These are phyloP conservation scores for Kryptopterus vitreolus DNA, from an alignment of 2,797 vertebrate genomes.

Conservation along the genomic window DNA sequence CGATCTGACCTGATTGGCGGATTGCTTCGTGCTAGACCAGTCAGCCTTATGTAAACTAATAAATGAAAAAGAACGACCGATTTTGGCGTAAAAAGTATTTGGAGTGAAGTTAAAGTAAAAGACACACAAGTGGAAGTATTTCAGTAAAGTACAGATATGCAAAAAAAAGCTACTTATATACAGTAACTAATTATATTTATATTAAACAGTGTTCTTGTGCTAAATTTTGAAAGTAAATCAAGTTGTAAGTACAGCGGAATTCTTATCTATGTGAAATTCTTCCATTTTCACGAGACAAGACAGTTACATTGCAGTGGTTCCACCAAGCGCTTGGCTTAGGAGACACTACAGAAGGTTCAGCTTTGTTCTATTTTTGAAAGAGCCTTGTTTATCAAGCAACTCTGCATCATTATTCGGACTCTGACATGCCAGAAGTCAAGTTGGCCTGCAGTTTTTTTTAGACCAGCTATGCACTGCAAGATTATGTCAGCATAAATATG, in stretches of 20 bases:
- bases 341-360: background rate
- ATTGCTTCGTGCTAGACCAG: no score
- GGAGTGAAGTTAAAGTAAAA: no score
- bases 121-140: no score
- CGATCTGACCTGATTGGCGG: no score
- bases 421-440: background rate
- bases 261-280: background rate
- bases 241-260: background rate
- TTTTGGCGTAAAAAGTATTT: no score
- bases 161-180: no score
- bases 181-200: no score
- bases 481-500: slow-evolving; percentile 5
- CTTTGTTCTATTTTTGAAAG: background rate
- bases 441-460: background rate
- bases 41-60: no score
- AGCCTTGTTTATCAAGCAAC: background rate
- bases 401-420: background rate
- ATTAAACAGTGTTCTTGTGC: no score
- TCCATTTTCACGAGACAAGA: background rate
- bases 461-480: background rate
- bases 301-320: background rate
- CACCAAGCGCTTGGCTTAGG: background rate
- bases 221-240: no score
- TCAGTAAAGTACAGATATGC: no score
- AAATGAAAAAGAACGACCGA: no score